phyloP scores from a whole-genome alignment of 2,113 vertebrate species.

The Ailuropoda melanoleuca region DNA sequence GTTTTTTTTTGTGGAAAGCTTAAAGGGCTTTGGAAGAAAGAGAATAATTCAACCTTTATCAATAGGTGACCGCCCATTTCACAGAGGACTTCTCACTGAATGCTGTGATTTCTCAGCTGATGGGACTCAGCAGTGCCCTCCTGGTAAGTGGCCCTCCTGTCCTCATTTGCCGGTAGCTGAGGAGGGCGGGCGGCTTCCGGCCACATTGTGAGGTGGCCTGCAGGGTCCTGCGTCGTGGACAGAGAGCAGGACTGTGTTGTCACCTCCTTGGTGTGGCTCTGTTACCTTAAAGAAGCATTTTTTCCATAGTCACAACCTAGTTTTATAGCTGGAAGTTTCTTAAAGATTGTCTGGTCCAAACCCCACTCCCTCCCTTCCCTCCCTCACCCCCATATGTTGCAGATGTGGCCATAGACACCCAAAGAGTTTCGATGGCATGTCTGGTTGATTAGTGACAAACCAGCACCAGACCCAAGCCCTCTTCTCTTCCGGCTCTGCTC shows the following conservation, averaged over 20 bases:
- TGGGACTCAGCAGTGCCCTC: conserved; percentile 92
- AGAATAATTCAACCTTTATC: not conserved
- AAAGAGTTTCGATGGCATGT: not conserved
- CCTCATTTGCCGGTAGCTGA: not conserved
- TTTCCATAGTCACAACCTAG: not conserved
- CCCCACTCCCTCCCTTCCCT: not conserved
- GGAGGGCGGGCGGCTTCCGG: not conserved
- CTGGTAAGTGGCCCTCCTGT: conserved; percentile 84
- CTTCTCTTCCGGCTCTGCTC: not conserved
- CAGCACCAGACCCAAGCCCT: not conserved
- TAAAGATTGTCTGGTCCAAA: not conserved
- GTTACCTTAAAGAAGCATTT: not conserved
- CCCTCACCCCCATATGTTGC: not conserved
- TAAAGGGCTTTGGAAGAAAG: not conserved
- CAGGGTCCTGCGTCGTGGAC: no score
- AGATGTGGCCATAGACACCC: not conserved
- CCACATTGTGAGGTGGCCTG: not conserved
- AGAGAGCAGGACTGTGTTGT: not conserved
- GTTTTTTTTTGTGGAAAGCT: not conserved
- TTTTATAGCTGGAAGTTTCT: not conserved
- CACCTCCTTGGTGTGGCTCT: not conserved
- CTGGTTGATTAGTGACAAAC: not conserved
- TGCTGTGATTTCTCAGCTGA: conserved; percentile 93
- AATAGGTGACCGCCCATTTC: conserved; percentile 92
- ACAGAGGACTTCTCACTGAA: conserved; percentile 94